A percentile compares a stretch with the other conserved stretches of the same genome.
Evolutionary conservation across 2,113 vertebrate genomes (phyloP).

Genomic region (Mastomys coucha): DNA sequence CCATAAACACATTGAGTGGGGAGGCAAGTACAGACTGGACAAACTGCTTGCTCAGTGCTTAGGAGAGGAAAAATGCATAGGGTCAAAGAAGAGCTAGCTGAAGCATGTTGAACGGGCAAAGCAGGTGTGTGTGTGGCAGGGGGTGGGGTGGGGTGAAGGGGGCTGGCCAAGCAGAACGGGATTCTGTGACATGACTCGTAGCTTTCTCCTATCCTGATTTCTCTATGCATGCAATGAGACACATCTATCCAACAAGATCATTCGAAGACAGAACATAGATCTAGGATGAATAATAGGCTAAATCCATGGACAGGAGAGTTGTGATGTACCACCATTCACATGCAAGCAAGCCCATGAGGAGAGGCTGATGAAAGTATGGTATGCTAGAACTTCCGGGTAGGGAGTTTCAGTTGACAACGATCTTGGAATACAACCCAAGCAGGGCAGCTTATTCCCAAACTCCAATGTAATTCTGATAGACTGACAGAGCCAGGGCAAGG

Average conservation of each 20-base stretch:
- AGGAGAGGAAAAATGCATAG: accelerated
- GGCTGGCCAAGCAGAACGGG: accelerated
- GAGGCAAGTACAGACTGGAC: background rate
- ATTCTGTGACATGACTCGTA: no score
- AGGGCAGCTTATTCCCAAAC: background rate
- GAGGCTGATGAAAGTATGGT: accelerated
- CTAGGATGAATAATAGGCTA: background rate
- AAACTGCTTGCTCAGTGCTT: accelerated
- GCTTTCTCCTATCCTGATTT: background rate
- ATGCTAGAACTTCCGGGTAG: background rate
- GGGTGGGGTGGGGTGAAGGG: background rate
- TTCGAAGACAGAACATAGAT: background rate
- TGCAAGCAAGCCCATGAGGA: background rate
- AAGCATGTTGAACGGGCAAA: accelerated
- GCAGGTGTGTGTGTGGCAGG: background rate
- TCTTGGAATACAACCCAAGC: accelerated
- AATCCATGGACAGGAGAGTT: background rate
- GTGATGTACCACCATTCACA: accelerated
- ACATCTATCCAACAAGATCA: accelerated
- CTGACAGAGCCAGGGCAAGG: background rate
- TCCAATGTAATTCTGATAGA: background rate
- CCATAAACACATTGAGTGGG: accelerated
- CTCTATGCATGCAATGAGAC: accelerated
- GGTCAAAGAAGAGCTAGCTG: background rate
- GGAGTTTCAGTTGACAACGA: background rate